Base-by-base conservation (phyloP, 2,888 invertebrate species). In the Allolobophora icterica region DNA sequence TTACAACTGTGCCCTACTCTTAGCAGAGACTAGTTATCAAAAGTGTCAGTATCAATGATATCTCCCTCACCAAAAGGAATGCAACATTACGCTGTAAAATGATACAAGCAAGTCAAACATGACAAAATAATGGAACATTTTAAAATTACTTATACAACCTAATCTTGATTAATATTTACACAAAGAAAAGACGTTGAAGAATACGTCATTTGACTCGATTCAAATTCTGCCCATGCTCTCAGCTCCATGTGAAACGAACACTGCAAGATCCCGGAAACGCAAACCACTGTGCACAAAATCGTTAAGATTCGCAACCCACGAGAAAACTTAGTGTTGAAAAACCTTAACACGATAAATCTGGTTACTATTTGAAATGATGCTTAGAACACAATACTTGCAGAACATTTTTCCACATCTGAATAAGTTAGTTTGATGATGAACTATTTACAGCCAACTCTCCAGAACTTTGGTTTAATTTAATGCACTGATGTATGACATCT, bases 141-240 rank as follows among this genome's bases (percentile, higher is more conserved):
- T 71, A 71, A 71, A 71, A 71, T 71, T 71, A n/a, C n/a, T 71
- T 52, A 52, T 1, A 71, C 71, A 30, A 71, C 30, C 71, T 71
- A n/a, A n/a, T n/a, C 71, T 71, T 71, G 71, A n/a, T 71, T 71
- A 71, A 71, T 71, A 71, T 71, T 71, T 71, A 71, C 71, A 71
- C 71, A 71, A 71, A n/a, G 1, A 71, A 17, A 71, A 71, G 71
- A 71, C n/a, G 8, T 71, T 71, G 30, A 71, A 71, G 30, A 30
- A 71, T n/a, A n/a, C 30, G 1, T n/a, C 71, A 71, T n/a, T n/a
- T 52, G 52, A 52, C 24, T 52, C 24, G 24, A 52, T 24, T 52
- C 52, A 52, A 52, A 52, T 52, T 52, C 52, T 24, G 52, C 52
- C 52, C 24, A 21, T 1, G 24, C 52, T 52, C 52, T 52, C 52